Conservation (phyloP, 2,113 vertebrate species). For the Oreocharis arfaki region DNA sequence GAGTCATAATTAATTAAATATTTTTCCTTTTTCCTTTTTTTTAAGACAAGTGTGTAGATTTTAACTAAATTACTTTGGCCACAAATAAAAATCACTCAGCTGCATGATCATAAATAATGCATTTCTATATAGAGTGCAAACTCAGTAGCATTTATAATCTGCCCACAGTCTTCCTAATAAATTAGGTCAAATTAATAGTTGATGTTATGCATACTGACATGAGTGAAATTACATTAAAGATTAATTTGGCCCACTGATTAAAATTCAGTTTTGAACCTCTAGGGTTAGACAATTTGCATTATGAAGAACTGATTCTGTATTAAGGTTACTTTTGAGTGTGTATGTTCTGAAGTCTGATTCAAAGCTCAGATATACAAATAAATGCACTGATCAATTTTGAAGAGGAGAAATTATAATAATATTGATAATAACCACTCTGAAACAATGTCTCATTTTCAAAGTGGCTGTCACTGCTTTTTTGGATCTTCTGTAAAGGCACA, state of each 20-base stretch:
- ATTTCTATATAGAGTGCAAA: constrained; percentile 7
- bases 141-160: constrained; percentile 41
- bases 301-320: not conserved
- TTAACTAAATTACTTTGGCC: not conserved
- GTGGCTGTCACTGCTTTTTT: not conserved
- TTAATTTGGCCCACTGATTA: constrained; percentile 42
- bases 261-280: constrained; percentile 36
- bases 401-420: not conserved
- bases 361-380: not conserved
- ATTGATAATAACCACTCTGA: not conserved
- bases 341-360: not conserved
- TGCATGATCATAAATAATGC: constrained; percentile 1
- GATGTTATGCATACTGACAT: constrained; percentile 52
- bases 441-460: not conserved
- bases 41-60: not conserved
- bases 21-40: not conserved
- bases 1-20: not conserved
- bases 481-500: not conserved
- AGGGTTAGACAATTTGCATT: constrained; percentile 29
- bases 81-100: constrained; percentile 16
- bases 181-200: constrained; percentile 53
- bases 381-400: not conserved
- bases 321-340: not conserved
- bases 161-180: constrained; percentile 39
- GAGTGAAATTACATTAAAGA: constrained; percentile 56